phyloP scores from a whole-genome alignment of 2,113 vertebrate species.

The Motacilla alba region DNA sequence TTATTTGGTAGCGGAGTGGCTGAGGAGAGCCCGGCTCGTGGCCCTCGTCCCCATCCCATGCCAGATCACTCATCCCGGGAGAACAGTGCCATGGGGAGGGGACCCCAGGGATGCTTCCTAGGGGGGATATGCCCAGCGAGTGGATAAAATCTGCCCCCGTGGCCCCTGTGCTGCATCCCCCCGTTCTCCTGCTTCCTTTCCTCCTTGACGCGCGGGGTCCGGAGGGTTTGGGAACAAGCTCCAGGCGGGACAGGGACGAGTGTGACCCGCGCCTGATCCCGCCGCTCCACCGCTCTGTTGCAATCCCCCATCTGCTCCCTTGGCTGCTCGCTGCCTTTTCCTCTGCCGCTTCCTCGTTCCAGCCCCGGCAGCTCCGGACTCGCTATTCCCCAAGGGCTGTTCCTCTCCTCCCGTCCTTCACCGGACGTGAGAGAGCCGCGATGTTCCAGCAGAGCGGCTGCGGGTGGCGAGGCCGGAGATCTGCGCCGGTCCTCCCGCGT shows the following conservation, averaged over 20 bases:
- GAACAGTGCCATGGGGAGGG: neutral
- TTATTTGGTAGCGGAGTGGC: slow-evolving; percentile 43
- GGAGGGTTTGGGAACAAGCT: neutral
- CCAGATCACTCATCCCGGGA: neutral
- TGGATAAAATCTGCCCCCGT: neutral
- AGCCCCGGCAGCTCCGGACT: neutral
- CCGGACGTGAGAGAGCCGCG: neutral
- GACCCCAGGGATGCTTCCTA: neutral
- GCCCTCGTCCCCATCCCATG: neutral
- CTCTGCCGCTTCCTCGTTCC: slow-evolving; percentile 31
- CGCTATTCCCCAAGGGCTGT: neutral
- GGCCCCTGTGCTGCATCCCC: neutral
- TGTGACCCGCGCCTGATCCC: neutral
- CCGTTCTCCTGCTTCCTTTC: neutral
- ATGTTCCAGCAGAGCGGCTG: neutral
- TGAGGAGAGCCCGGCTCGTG: neutral
- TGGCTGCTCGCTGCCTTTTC: neutral
- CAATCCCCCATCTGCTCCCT: slow-evolving; percentile 11
- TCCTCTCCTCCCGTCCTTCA: neutral
- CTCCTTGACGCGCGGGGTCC: neutral
- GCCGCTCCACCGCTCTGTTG: neutral
- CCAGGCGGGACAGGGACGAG: neutral
- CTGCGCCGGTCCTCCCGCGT: neutral
- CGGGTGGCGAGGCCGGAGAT: neutral
- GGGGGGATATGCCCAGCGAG: neutral